Percentiles rank a stretch among this genome's conserved stretches.
These are phyloP conservation scores for Microcaecilia unicolor DNA, from an alignment of 2,797 vertebrate genomes.

Conservation along the genomic window DNA sequence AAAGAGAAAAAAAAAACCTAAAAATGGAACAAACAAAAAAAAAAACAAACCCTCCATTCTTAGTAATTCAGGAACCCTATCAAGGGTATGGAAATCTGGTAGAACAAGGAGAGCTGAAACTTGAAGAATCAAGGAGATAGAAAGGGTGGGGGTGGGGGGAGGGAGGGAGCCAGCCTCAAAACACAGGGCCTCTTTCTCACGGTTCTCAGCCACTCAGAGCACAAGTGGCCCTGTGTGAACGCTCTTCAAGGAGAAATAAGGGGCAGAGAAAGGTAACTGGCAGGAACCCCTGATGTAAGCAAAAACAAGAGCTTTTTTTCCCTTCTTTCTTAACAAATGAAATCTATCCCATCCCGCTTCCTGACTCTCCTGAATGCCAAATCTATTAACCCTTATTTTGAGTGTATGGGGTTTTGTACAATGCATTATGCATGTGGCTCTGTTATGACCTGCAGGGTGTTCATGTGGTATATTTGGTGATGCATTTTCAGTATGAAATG, in stretches of 20 bases:
- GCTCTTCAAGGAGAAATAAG: conserved; percentile 20
- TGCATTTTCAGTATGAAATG: too few relatives aligned
- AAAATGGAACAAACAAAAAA: too few relatives aligned
- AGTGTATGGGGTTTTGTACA: too few relatives aligned
- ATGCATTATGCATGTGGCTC: rapidly evolving
- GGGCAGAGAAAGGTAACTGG: conserved; percentile 32
- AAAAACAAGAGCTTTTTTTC: conserved; percentile 4
- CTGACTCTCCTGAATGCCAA: background rate
- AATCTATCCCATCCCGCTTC: background rate
- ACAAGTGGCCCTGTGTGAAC: conserved; percentile 48
- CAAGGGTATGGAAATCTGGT: conserved; percentile 56
- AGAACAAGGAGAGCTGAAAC: conserved; percentile 53
- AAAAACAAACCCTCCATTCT: conserved; percentile 17
- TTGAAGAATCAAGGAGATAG: conserved; percentile 55
- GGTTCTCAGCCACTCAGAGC: conserved; percentile 45
- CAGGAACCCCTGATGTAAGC: conserved; percentile 21
- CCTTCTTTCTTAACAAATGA: background rate
- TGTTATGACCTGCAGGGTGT: rapidly evolving
- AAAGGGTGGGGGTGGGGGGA: conserved; percentile 45
- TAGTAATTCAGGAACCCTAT: conserved; percentile 55
- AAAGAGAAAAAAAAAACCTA: too few relatives aligned
- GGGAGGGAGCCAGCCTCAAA: conserved; percentile 29
- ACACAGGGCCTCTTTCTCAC: conserved; percentile 55
- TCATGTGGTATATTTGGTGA: rapidly evolving
- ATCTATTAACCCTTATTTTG: conserved; percentile 1